Evolutionary conservation across 2,113 vertebrate species (phyloP), one percentile per base, ranked within the genome.

Genomic region (Psittacara wagleri): DNA sequence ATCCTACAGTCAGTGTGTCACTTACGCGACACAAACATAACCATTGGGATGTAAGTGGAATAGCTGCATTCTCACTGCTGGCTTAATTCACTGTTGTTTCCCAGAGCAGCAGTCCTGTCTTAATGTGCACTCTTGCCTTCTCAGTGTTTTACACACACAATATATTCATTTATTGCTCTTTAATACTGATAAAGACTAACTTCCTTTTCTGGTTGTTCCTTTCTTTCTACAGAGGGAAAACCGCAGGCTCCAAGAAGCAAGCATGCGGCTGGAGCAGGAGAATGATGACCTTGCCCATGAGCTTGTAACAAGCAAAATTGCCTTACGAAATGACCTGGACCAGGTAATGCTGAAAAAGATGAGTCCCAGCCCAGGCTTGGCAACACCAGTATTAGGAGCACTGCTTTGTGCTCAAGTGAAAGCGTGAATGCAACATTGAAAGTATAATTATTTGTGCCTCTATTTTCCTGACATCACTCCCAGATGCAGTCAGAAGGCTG

Each of bases 221-320:
- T 80, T 97, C 69, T 93, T 89, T 95, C 93, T 51, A 17, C 97
- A 99, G 99, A 99, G 98, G 97, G 99, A 99, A 88, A 99, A 99
- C 97, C 98, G 99, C n/a, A 98, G 99, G 61, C 97, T 99, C 16
- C 99, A 99, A 94, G 99, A 99, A 95, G 99, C 99, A 97, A 99
- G 99, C 93, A 99, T 99, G 99, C 96, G 99, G 85, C 94, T 99
- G 95, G 99, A 99, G 95, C 99, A 99, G 95, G 99, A 99, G 97
- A 99, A 99, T 0, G 99, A 99, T 8, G 99, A 99, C 97, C 98
- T 99, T 63, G 99, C 99, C 68, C 99, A 99, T 3, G 99, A 99
- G 77, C 99, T 99, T 73, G 99, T 99, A 55, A 99, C 99, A 90
- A 99, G 99, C 97, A 99, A 99, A 98, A 99, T 99, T 23, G 99